Percentiles rank a stretch among this genome's conserved stretches.
phyloP scores from a whole-genome alignment of 2,113 vertebrate genomes.

The Mandrillus leucophaeus region DNA sequence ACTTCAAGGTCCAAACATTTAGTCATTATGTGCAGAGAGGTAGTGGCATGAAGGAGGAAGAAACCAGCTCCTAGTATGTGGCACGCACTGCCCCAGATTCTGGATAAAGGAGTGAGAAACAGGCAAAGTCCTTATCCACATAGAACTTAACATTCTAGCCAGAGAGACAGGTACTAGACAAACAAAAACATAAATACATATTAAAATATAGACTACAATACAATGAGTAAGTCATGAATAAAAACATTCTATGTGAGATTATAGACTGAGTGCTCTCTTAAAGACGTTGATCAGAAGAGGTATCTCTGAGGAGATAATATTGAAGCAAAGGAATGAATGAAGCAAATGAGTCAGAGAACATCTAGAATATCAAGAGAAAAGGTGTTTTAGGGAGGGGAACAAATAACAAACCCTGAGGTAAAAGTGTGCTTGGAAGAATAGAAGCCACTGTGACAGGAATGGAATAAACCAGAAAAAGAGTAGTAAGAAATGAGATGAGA shows the following conservation, averaged over 20 bases:
- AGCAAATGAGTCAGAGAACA: neutral
- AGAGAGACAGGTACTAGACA: neutral
- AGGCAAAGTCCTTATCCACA: neutral
- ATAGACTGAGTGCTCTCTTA: neutral
- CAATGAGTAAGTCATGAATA: neutral
- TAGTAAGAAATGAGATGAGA: neutral
- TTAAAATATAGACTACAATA: neutral
- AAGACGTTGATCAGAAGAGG: neutral
- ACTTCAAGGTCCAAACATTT: no score
- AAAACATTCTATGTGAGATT: neutral
- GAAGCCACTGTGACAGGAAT: neutral
- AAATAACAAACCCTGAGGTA: neutral
- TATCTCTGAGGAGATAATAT: neutral
- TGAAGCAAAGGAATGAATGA: neutral
- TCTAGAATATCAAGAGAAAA: neutral
- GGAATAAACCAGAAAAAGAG: neutral
- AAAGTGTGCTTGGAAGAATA: neutral
- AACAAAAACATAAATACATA: neutral
- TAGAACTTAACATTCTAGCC: neutral
- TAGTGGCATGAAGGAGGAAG: no score
- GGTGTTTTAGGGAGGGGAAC: neutral
- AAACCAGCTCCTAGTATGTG: neutral
- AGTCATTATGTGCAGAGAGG: neutral
- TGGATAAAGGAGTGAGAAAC: neutral
- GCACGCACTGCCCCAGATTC: neutral